Evolutionary conservation across 2,797 vertebrate genomes (phyloP).

Genomic region (Todus mexicanus): DNA sequence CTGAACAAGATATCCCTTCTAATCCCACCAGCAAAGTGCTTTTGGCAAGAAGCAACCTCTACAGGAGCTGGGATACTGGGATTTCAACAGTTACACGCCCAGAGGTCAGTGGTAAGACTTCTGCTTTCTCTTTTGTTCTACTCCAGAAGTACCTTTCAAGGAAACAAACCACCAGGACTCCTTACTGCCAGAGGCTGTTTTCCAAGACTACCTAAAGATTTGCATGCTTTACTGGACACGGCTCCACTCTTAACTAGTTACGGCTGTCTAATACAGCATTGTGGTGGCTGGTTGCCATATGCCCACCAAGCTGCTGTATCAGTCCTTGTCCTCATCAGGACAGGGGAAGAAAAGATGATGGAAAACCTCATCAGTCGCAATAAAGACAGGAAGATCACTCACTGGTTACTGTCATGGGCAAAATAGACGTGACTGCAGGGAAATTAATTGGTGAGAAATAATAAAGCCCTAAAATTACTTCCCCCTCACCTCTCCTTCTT

Average conservation of each 20-base stretch:
- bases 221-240: not conserved
- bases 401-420: not conserved
- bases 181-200: not conserved
- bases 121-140: not conserved
- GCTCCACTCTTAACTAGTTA: not conserved
- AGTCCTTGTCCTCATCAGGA: not conserved
- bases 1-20: not conserved
- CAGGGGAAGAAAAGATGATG: not conserved
- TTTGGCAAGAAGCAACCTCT: not conserved
- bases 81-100: not conserved
- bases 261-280: not conserved
- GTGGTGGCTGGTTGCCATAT: not conserved
- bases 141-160: not conserved
- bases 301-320: not conserved
- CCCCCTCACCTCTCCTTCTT: not conserved
- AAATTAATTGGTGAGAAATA: not conserved
- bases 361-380: not conserved
- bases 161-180: not conserved
- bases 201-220: not conserved
- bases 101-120: not conserved
- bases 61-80: not conserved
- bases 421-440: not conserved
- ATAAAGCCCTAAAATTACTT: not conserved
- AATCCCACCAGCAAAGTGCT: not conserved
- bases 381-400: not conserved